Evolutionary conservation across 2,113 vertebrate species (phyloP), one percentile per base, ranked within the genome.

Genomic region (Pomatostomus ruficeps): DNA sequence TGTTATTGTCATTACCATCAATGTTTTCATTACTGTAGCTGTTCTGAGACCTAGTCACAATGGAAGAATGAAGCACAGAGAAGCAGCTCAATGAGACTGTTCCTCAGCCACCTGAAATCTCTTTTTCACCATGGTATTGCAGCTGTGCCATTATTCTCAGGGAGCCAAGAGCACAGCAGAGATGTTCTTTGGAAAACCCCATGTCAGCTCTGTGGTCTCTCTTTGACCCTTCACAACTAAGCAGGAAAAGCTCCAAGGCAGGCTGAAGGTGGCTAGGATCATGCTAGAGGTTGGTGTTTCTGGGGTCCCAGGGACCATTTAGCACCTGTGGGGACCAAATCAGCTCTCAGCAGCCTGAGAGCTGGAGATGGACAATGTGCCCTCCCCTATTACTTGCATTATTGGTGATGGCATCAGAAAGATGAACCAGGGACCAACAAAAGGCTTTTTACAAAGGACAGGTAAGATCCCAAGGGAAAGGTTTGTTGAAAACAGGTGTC

Each of bases 251-350:
- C 17, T 45, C 57, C 25, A 31, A 49, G 46, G 18, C 21, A 71
- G 63, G 29, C 6, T 7, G 8, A 19, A 46, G 28, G 52, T 35
- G 20, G 11, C 25, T 91, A 40, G 7, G 12, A 11, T n/a, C n/a
- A 26, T 57, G 12, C 7, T 20, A 12, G 33, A 21, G 17, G 4
- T 14, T 77, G n/a, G 8, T 63, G n/a, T 48, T 88, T 72, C 40
- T 42, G 36, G 4, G 6, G 52, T 45, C 6, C 6, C 26, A 83
- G 28, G 23, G 6, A 40, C 0, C 0, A 3, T 49, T 65, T 54
- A 61, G 6, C 9, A 14, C 10, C 23, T 42, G 21, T 38, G 33
- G 15, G 8, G 17, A 45, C 12, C 42, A 80, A 71, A 73, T 45
- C 38, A 58, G 2, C 6, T 73, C 6, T 72, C 36, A 76, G 28